Base-by-base conservation (phyloP, 2,113 vertebrate genomes). In the Catharus fuscescens region DNA sequence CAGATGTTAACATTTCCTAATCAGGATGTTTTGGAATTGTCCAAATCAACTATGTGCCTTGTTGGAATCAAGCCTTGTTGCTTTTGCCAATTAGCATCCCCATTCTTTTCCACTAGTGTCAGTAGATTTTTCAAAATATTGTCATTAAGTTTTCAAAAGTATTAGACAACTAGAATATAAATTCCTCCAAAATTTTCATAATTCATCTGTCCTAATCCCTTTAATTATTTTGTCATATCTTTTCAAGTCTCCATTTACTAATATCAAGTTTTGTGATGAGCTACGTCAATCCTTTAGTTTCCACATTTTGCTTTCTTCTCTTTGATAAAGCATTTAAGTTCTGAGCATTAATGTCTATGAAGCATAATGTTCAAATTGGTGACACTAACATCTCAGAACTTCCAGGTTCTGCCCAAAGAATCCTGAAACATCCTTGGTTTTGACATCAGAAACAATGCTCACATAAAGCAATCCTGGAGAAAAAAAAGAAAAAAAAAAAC, bases 211-310 rank as follows among this genome's bases (percentile, higher is more conserved):
- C 82, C 10, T 77, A 72, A 80, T 77, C 28, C 8, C 13, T 85
- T 88, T 88, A 88, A 90, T 93, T 86, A 90, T 95, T 84, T 94
- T 94, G 50, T 76, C 57, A 56, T 44, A 9, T 60, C 34, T 56
- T 82, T 80, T 82, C 52, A 92, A 56, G 80, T 93, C 24, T 80
- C 18, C n/a, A 8, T 65, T 73, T 94, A 44, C 67, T 84, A 32
- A 52, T 81, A 66, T 5, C 21, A 73, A 90, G 8, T 64, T 88
- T 86, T 65, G 38, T 70, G 45, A 84, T 59, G 2, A 73, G 20
- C 12, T 48, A 66, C 31, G 29, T 65, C 26, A 90, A 8, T 73
- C 24, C 69, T 24, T 44, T 82, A 32, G 12, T 88, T 92, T 76
- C 34, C 16, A 50, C 28, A 34, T 67, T 79, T 89, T 72, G 24